Evolutionary conservation across 1,140 invertebrate genomes (phyloP).

Genomic region (Drosophila mojavensis): DNA sequence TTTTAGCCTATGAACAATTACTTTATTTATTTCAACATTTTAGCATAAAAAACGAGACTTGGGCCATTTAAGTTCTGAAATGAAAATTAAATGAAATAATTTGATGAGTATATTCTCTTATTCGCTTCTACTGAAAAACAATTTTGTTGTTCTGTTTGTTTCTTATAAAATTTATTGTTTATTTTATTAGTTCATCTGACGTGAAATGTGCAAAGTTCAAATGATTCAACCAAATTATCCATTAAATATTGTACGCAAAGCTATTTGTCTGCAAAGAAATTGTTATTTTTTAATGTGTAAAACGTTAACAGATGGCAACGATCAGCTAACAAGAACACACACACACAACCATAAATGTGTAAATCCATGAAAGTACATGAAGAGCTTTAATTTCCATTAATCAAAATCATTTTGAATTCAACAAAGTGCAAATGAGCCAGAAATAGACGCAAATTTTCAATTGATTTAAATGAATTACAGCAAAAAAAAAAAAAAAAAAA

Average conservation of each 20-base stretch:
- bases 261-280: background rate
- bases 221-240: background rate
- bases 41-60: too few relatives aligned
- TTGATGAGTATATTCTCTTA: background rate
- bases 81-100: too few relatives aligned
- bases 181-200: background rate
- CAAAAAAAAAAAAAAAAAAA: too few relatives aligned
- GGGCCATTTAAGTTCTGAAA: too few relatives aligned
- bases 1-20: too few relatives aligned
- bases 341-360: background rate
- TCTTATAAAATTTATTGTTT: background rate
- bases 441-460: constrained; percentile 72
- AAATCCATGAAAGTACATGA: constrained; percentile 12
- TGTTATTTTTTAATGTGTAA: background rate
- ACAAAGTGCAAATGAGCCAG: constrained; percentile 54
- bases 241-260: background rate
- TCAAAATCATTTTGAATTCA: constrained; percentile 64
- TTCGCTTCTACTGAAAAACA: too few relatives aligned
- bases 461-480: constrained; percentile 77
- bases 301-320: constrained; percentile 24
- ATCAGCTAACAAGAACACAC: constrained; percentile 9
- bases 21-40: too few relatives aligned
- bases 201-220: background rate
- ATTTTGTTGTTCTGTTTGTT: background rate
- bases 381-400: constrained; percentile 53